Evolutionary conservation across 2,113 vertebrate genomes (phyloP).

Genomic region (Dinomys branickii): DNA sequence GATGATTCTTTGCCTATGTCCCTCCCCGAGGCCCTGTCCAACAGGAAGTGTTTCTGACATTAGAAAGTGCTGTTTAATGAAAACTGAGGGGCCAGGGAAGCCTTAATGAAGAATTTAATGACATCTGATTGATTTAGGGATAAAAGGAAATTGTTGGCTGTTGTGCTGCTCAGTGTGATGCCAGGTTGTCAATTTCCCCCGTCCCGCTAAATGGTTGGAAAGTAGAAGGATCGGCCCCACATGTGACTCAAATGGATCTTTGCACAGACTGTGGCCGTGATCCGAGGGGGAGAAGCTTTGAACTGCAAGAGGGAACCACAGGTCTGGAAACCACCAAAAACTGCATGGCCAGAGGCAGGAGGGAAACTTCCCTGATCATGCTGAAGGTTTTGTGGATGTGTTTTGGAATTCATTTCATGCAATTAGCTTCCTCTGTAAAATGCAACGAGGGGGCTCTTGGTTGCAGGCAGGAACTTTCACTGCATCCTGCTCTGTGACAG

Average conservation of each 20-base stretch:
- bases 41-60: conserved; percentile 18
- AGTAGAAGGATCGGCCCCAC: not conserved
- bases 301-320: not conserved
- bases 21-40: conserved; percentile 34
- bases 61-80: conserved; percentile 68
- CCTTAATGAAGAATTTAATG: conserved; percentile 76
- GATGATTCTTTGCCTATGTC: conserved; percentile 32
- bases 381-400: not conserved
- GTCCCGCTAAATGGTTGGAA: not conserved
- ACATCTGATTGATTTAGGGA: conserved; percentile 66
- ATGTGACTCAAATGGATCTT: not conserved
- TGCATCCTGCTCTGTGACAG: not conserved
- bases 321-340: not conserved
- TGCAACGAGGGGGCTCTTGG: not conserved
- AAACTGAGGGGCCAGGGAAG: conserved; percentile 9
- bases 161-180: not conserved
- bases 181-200: not conserved
- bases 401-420: not conserved
- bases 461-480: not conserved
- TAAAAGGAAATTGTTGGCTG: conserved; percentile 36
- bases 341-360: not conserved
- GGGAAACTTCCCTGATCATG: not conserved
- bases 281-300: not conserved
- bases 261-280: not conserved
- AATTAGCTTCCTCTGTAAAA: not conserved